A percentile compares a stretch with the other conserved stretches of the same genome.
These are phyloP conservation scores for Amphimallon solstitiale DNA, from an alignment of 2,888 invertebrate genomes.

Conservation along the genomic window DNA sequence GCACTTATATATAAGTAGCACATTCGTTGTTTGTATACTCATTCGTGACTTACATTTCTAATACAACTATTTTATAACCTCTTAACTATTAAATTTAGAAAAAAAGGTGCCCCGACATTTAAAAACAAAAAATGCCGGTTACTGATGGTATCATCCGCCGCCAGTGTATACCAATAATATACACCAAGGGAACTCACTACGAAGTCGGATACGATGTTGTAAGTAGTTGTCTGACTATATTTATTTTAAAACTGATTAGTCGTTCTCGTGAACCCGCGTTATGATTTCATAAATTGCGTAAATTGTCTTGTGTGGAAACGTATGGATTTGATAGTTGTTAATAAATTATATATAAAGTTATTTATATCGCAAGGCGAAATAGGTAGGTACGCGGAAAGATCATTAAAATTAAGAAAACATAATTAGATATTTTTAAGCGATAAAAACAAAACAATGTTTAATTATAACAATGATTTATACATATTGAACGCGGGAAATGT, in stretches of 20 bases:
- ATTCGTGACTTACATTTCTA: background rate
- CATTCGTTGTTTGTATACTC: background rate
- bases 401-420: too few relatives aligned
- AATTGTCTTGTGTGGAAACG: too few relatives aligned
- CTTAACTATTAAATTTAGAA: background rate
- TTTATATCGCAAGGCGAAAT: too few relatives aligned
- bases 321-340: too few relatives aligned
- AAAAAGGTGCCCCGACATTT: background rate
- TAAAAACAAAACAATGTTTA: too few relatives aligned
- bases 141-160: constrained; percentile 64
- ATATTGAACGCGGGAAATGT: too few relatives aligned
- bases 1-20: background rate
- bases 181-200: constrained; percentile 83
- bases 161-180: constrained; percentile 79
- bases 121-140: constrained; percentile 52
- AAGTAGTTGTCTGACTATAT: constrained; percentile 60
- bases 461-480: too few relatives aligned
- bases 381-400: too few relatives aligned
- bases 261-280: background rate
- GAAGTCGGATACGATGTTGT: constrained; percentile 90
- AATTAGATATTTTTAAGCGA: too few relatives aligned
- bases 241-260: constrained; percentile 13
- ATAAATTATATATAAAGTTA: too few relatives aligned
- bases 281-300: background rate
- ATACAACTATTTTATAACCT: background rate